These are phyloP conservation scores for Plutomurus gul DNA, from an alignment of 1,140 invertebrate species.

Conservation along the genomic window DNA sequence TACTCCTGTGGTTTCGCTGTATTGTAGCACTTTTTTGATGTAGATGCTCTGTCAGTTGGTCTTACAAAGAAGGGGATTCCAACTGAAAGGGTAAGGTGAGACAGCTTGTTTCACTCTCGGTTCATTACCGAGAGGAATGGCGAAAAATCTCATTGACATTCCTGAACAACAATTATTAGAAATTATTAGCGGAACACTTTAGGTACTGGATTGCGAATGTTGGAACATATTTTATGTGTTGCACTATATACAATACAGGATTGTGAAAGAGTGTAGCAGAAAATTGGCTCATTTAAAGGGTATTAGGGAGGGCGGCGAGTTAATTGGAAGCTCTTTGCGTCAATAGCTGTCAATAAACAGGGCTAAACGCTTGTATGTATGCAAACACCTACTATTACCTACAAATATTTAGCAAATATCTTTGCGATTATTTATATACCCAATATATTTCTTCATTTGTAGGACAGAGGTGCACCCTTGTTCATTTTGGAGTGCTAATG, in stretches of 20 bases:
- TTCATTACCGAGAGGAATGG: too few relatives aligned
- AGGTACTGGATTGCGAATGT: not conserved
- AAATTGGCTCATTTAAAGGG: conserved; percentile 17
- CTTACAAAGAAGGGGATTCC: too few relatives aligned
- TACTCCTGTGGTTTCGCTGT: not conserved
- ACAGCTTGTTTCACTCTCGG: too few relatives aligned
- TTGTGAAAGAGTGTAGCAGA: not conserved
- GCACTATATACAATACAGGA: not conserved
- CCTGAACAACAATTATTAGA: conserved; percentile 14
- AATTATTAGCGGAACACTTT: not conserved
- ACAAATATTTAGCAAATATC: too few relatives aligned
- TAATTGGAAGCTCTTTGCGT: conserved; percentile 1
- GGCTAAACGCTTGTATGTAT: too few relatives aligned
- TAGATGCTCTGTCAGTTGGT: too few relatives aligned
- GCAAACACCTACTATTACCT: too few relatives aligned
- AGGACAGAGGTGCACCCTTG: too few relatives aligned
- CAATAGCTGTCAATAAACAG: not conserved
- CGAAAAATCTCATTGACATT: not conserved
- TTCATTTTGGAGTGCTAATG: conserved; percentile 26
- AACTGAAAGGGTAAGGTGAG: too few relatives aligned
- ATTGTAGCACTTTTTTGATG: too few relatives aligned
- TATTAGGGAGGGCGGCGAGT: not conserved
- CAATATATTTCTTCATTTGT: conserved; percentile 12
- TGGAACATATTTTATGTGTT: not conserved
- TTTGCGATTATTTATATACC: not conserved